Base-by-base conservation (phyloP, 1,140 invertebrate genomes). In the Monomorium pharaonis region DNA sequence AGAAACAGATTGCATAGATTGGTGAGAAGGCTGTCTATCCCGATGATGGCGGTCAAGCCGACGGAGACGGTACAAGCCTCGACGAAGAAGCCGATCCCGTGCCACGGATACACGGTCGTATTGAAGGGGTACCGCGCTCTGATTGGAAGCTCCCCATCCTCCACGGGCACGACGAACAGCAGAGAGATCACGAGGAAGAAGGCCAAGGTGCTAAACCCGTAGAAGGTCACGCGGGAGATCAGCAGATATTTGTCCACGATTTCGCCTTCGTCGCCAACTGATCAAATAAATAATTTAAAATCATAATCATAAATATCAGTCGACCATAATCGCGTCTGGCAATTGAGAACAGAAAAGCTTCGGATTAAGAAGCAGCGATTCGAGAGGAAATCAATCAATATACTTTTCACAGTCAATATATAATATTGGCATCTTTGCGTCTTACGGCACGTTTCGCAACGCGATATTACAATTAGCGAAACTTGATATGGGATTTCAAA, bases 51-150 rank as follows among this genome's bases (percentile, higher is more conserved):
- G 0, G 84, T n/a, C 5, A 92, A 0, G 4, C 87, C 89, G 6
- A 76, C 42, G 5, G 58, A 78, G 18, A 92, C 63, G 0, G 84
- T 78, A 44, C 24, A 86, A 0, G 72, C 77, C 78, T 93, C 92
- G 4, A 92, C 33, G 10, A 27, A 37, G 33, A 89, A 87, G 33
- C 85, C 85, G 0, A 92, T 21, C 24, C 27, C 47, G 62, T 88
- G 88, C 58, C 86, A 84, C 9, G 87, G 87, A 0, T 84, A 54
- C 14, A n/a, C 47, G 7, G 65, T 91, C 4, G 85, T 88, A 27
- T 93, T 72, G 47, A 93, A 92, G 6, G 92, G 92, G 24, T 91
- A 93, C 3, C 74, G 69, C 0, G 92, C 91, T 27, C 90, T 81
- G 33, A 93, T 87, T 14, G 91, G 92, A 27, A 93, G 76, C 3